Percentiles rank a stretch among this genome's conserved stretches.
Conservation (phyloP, 2,888 invertebrate genomes). For the Cabera pusaria region DNA sequence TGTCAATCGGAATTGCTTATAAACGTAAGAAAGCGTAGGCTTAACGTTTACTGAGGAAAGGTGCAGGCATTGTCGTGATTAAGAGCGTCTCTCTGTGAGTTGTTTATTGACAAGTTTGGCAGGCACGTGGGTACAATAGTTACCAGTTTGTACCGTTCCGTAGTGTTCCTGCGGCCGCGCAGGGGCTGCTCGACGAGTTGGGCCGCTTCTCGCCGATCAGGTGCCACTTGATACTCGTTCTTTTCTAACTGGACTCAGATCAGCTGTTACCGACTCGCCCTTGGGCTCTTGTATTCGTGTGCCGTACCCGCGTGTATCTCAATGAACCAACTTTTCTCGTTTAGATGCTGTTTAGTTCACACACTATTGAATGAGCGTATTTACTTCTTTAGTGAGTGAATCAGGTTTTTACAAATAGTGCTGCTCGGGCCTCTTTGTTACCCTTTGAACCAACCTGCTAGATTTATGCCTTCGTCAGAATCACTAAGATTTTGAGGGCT, state of each 20-base stretch:
- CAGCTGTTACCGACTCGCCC: slow-evolving; percentile 71
- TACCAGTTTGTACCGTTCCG: slow-evolving; percentile 79
- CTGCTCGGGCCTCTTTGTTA: background rate
- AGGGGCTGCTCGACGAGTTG: slow-evolving; percentile 77
- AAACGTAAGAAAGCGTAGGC: too few species aligned
- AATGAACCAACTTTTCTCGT: slow-evolving; percentile 19
- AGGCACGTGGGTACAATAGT: slow-evolving; percentile 74
- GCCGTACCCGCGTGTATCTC: slow-evolving; percentile 19
- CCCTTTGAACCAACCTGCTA: too few species aligned
- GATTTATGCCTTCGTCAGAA: too few species aligned
- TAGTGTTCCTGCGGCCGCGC: slow-evolving; percentile 49
- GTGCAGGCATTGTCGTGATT: background rate
- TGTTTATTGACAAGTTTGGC: slow-evolving; percentile 65
- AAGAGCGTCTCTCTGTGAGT: slow-evolving; percentile 24
- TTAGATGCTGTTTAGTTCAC: slow-evolving; percentile 20
- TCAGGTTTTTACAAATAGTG: slow-evolving; percentile 10
- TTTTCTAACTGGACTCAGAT: slow-evolving; percentile 79
- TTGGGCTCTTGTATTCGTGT: slow-evolving; percentile 42
- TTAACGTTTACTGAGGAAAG: too few species aligned
- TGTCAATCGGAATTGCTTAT: too few species aligned
- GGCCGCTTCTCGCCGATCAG: slow-evolving; percentile 75
- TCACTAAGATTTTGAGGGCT: too few species aligned
- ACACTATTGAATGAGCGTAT: slow-evolving; percentile 12
- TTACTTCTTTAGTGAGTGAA: slow-evolving; percentile 5
- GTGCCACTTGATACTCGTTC: slow-evolving; percentile 79